Conservation (phyloP, 2,888 invertebrate genomes). For the Pediacus dermestoides region DNA sequence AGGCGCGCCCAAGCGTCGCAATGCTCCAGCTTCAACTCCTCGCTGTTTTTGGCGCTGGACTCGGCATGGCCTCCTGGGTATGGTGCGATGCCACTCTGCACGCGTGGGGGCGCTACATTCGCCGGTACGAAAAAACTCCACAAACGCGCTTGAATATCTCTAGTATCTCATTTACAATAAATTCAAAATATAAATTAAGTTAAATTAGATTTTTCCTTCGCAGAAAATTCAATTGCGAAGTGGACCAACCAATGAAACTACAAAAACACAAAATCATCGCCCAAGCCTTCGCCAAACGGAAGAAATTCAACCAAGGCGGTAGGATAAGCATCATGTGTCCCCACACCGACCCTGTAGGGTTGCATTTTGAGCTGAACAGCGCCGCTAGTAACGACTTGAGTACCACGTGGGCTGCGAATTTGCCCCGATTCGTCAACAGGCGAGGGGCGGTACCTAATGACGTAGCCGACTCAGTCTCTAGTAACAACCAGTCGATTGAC, state of each 20-base stretch:
- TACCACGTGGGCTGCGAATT: slow-evolving; percentile 87
- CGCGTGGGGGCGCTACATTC: slow-evolving; percentile 81
- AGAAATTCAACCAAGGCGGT: slow-evolving; percentile 79
- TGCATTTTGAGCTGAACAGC: slow-evolving; percentile 69
- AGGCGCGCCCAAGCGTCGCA: slow-evolving; percentile 74
- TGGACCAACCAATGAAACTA: slow-evolving; percentile 65
- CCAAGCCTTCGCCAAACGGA: slow-evolving; percentile 83
- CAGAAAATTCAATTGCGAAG: slow-evolving; percentile 70
- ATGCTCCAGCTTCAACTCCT: slow-evolving; percentile 79
- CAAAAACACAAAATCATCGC: slow-evolving; percentile 89
- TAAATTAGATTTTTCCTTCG: slow-evolving; percentile 23
- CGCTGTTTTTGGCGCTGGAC: slow-evolving; percentile 78
- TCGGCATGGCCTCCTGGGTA: slow-evolving; percentile 90
- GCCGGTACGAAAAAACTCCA: slow-evolving; percentile 57
- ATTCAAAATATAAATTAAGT: not conserved
- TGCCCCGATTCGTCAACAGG: slow-evolving; percentile 81
- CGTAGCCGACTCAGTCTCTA: slow-evolving; percentile 53
- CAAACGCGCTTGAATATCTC: not conserved
- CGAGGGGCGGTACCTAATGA: slow-evolving; percentile 75
- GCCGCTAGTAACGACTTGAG: slow-evolving; percentile 79
- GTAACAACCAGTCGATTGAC: slow-evolving; percentile 56
- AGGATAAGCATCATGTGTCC: slow-evolving; percentile 83
- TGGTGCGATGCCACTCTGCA: slow-evolving; percentile 84
- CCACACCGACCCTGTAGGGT: slow-evolving; percentile 86
- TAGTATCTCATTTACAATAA: not conserved